Evolutionary conservation across 2,888 invertebrate genomes (phyloP).

Genomic region (Oxytorus armatus): DNA sequence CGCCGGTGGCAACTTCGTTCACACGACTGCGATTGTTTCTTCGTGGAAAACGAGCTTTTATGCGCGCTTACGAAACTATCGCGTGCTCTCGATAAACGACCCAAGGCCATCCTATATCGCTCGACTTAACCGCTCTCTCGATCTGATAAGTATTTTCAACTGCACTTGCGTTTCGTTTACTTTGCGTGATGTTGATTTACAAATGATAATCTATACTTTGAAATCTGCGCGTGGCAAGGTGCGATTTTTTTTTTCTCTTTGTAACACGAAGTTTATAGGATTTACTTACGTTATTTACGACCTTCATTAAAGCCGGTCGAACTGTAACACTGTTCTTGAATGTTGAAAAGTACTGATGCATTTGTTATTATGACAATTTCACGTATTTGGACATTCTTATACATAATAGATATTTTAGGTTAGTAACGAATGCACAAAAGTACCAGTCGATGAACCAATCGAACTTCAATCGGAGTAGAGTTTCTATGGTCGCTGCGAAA

Average conservation of each 20-base stretch:
- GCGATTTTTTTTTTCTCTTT: conserved; percentile 4
- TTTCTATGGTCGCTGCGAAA: no score
- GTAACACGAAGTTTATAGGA: no score
- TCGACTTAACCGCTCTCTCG: conserved; percentile 24
- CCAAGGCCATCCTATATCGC: conserved; percentile 60
- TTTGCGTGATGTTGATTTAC: conserved; percentile 41
- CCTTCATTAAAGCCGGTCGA: no score
- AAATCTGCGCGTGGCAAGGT: conserved; percentile 9
- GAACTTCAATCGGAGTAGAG: no score
- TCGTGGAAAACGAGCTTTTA: conserved; percentile 50
- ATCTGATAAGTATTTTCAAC: conserved; percentile 38
- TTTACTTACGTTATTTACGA: no score
- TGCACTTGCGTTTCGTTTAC: conserved; percentile 32
- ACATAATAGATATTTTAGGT: no score
- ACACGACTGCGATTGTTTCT: conserved; percentile 62
- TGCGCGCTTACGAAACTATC: conserved; percentile 26
- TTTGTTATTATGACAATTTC: no score
- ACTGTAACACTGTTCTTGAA: no score
- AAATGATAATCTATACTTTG: conserved; percentile 30
- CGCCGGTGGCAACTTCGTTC: conserved; percentile 35
- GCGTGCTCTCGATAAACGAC: conserved; percentile 58
- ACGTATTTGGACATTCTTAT: no score
- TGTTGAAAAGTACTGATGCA: no score
- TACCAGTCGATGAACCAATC: no score
- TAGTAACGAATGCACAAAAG: no score